These are phyloP conservation scores for Pyrgus malvae DNA, from an alignment of 2,888 invertebrate species.

Conservation along the genomic window DNA sequence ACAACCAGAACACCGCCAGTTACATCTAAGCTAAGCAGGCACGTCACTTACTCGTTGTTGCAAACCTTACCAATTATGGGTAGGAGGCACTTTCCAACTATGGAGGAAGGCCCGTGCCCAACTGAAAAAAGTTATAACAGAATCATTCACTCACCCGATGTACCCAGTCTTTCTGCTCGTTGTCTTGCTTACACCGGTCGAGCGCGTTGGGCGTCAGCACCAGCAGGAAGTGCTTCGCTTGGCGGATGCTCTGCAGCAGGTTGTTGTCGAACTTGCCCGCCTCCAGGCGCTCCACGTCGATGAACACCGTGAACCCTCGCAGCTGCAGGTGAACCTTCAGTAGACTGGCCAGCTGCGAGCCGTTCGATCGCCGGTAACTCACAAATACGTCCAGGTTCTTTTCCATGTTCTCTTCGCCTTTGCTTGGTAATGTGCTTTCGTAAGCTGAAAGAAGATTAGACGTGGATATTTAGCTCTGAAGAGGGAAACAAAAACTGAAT, in stretches of 20 bases:
- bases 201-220: constrained; percentile 97
- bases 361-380: constrained; percentile 98
- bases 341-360: constrained; percentile 96
- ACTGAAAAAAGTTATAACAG: background rate
- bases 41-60: too few species aligned
- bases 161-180: constrained; percentile 99
- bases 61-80: too few species aligned
- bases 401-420: constrained; percentile 89
- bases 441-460: constrained; percentile 67
- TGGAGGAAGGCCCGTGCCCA: too few species aligned
- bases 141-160: constrained; percentile 89
- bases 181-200: constrained; percentile 95
- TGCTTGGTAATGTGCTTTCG: constrained; percentile 84
- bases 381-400: constrained; percentile 98
- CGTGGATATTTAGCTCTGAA: background rate
- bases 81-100: too few species aligned
- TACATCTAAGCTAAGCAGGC: too few species aligned
- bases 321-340: constrained; percentile 98
- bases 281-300: constrained; percentile 98
- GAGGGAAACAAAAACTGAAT: too few species aligned
- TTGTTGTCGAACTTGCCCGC: constrained; percentile 99
- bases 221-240: constrained; percentile 97
- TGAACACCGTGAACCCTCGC: constrained; percentile 97
- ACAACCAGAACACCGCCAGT: too few species aligned
- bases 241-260: constrained; percentile 96